These are phyloP conservation scores for Stenodera caucasica DNA, from an alignment of 2,888 invertebrate species.

Conservation along the genomic window DNA sequence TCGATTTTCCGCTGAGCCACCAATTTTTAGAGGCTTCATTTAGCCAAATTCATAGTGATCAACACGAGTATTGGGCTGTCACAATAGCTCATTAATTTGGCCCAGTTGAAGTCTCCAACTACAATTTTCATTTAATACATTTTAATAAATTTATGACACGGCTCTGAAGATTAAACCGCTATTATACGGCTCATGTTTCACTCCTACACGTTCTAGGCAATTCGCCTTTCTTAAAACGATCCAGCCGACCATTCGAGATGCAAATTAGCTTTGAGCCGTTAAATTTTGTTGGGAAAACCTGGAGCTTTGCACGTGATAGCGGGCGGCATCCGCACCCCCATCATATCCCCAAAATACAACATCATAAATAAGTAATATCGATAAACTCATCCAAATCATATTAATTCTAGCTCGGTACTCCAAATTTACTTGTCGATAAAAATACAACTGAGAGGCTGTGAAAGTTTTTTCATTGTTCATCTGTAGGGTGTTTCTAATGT, in stretches of 20 bases:
- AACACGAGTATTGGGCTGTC: constrained; percentile 17
- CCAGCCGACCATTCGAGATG: constrained; percentile 50
- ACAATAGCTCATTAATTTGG: constrained; percentile 26
- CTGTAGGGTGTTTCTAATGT: not conserved
- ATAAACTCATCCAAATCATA: constrained; percentile 34
- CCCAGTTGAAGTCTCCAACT: constrained; percentile 36
- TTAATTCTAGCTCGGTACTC: constrained; percentile 34
- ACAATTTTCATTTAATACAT: constrained; percentile 54
- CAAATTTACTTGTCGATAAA: constrained; percentile 24
- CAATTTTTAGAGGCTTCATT: too few relatives aligned
- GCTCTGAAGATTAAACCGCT: constrained; percentile 52
- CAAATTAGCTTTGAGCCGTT: constrained; percentile 53
- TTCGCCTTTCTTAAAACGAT: constrained; percentile 48
- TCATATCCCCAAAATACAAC: constrained; percentile 41
- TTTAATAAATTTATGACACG: constrained; percentile 55
- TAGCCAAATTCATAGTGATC: too few relatives aligned
- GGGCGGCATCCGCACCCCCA: constrained; percentile 38
- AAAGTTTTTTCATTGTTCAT: too few relatives aligned
- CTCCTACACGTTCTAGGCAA: constrained; percentile 47
- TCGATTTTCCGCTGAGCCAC: too few relatives aligned
- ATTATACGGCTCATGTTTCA: constrained; percentile 53
- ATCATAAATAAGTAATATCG: constrained; percentile 27
- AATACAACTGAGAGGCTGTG: too few relatives aligned
- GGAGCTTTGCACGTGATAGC: constrained; percentile 47
- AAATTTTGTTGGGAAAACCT: constrained; percentile 50